phyloP scores from a whole-genome alignment of 2,113 vertebrate genomes.

The Lophochroa leadbeateri region DNA sequence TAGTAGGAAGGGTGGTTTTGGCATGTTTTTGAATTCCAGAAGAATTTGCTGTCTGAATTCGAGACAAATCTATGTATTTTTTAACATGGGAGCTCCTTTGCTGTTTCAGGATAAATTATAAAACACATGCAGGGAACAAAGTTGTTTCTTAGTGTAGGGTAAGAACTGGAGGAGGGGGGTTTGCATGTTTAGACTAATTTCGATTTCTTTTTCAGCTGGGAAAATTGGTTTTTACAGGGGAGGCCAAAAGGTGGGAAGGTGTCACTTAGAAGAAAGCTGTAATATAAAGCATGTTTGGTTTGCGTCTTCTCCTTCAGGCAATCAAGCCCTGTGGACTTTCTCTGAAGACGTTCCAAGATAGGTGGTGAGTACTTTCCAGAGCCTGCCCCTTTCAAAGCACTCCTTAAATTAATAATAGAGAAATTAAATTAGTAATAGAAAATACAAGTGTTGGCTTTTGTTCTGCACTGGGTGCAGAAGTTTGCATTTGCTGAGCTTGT shows the following conservation, averaged over 20 bases:
- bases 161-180: background rate
- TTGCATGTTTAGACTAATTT: background rate
- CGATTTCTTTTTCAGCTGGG: background rate
- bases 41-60: background rate
- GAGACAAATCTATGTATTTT: background rate
- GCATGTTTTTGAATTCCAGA: background rate
- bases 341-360: slow-evolving; percentile 53
- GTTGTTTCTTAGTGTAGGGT: background rate
- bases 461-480: background rate
- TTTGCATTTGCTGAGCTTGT: background rate
- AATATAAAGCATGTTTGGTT: background rate
- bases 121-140: background rate
- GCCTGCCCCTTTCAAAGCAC: background rate
- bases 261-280: background rate
- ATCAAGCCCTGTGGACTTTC: background rate
- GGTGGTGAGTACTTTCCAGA: slow-evolving; percentile 47
- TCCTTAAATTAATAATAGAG: background rate
- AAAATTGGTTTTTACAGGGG: background rate
- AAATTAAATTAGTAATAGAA: background rate
- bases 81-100: background rate
- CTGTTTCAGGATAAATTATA: background rate
- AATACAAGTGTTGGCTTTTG: background rate
- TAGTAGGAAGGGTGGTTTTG: background rate
- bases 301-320: slow-evolving; percentile 34
- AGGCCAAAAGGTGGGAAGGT: background rate